Conservation (phyloP, 2,797 vertebrate species). For the Picus viridis region DNA sequence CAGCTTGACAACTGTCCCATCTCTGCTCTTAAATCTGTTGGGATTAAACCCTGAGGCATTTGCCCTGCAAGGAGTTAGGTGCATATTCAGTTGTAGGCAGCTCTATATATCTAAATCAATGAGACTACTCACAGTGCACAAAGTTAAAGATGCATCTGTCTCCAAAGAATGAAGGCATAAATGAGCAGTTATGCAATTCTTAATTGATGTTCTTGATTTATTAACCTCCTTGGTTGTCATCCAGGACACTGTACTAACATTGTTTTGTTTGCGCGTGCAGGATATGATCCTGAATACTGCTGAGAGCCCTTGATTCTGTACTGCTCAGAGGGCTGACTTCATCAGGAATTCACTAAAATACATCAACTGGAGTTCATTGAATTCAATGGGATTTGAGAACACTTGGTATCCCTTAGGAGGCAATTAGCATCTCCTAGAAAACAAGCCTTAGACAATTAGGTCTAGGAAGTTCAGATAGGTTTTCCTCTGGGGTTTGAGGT, state of each 20-base stretch:
- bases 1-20: not conserved
- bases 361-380: conserved; percentile 41
- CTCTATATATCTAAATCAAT: not conserved
- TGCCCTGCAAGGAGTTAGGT: not conserved
- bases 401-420: conserved; percentile 55
- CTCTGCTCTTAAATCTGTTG: not conserved
- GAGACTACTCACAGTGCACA: not conserved
- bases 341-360: conserved; percentile 51
- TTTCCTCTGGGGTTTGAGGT: conserved; percentile 23
- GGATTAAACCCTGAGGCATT: not conserved
- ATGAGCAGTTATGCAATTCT: not conserved
- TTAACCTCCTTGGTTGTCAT: not conserved
- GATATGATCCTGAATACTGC: not conserved
- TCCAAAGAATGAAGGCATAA: not conserved
- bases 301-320: conserved; percentile 10
- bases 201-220: conserved; percentile 43
- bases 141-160: not conserved
- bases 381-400: conserved; percentile 55
- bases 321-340: conserved; percentile 3
- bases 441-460: not conserved
- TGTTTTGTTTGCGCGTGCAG: not conserved
- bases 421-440: conserved; percentile 62
- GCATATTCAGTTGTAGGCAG: not conserved
- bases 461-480: conserved; percentile 30
- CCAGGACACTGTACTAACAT: not conserved